These are phyloP conservation scores for Abscondita cerata DNA, from an alignment of 2,888 invertebrate species.

Conservation along the genomic window DNA sequence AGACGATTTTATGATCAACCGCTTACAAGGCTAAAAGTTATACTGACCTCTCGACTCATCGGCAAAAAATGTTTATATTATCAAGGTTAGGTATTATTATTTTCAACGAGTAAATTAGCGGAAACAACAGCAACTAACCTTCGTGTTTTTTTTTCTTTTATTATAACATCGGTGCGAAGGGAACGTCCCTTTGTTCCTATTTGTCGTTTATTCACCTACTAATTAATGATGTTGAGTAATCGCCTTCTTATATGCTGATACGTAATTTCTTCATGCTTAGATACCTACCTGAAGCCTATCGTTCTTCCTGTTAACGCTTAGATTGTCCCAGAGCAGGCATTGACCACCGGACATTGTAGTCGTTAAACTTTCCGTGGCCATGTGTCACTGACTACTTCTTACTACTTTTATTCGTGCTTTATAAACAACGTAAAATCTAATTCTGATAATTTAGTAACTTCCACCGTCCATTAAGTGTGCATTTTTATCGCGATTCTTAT, in stretches of 20 bases:
- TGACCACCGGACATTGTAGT: slow-evolving; percentile 53
- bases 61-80: slow-evolving; percentile 33
- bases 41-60: slow-evolving; percentile 32
- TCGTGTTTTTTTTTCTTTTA: slow-evolving; percentile 1
- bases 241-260: slow-evolving; percentile 16
- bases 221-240: slow-evolving; percentile 10
- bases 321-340: slow-evolving; percentile 47
- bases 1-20: slow-evolving; percentile 31
- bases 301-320: slow-evolving; percentile 52
- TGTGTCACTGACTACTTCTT: slow-evolving; percentile 47
- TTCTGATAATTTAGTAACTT: slow-evolving; percentile 27
- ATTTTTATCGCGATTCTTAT: no score
- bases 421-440: slow-evolving; percentile 40
- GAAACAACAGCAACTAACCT: slow-evolving; percentile 17
- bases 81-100: slow-evolving; percentile 32
- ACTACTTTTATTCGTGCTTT: slow-evolving; percentile 45
- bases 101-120: slow-evolving; percentile 29
- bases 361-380: slow-evolving; percentile 48
- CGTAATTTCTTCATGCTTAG: slow-evolving; percentile 43
- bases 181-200: no score
- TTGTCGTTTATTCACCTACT: no score
- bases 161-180: no score
- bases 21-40: slow-evolving; percentile 34
- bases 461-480: no score
- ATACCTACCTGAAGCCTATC: slow-evolving; percentile 48